Evolutionary conservation across 2,888 invertebrate genomes (phyloP).

Genomic region (Rambutsinella grinnellia): DNA sequence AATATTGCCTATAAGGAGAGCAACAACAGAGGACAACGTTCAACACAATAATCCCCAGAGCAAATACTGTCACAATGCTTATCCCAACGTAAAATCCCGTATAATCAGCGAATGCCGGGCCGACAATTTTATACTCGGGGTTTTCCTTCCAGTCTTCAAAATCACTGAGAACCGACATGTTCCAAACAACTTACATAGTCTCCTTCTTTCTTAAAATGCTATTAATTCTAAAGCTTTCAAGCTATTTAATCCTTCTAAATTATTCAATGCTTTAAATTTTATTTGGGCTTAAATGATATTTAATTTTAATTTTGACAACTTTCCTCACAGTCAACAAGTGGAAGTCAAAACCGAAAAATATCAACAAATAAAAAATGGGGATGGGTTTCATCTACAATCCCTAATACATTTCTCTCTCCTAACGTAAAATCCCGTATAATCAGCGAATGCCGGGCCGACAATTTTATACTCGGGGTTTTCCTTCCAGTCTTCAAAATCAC

Average conservation of each 20-base stretch:
- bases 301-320: too few relatives aligned
- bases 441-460: slow-evolving; percentile 70
- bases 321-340: too few relatives aligned
- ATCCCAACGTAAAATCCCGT: slow-evolving; percentile 88
- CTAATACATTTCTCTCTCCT: not conserved
- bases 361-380: not conserved
- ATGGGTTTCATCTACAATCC: not conserved
- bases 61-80: slow-evolving; percentile 81
- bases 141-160: slow-evolving; percentile 76
- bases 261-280: too few relatives aligned
- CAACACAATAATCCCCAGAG: slow-evolving; percentile 78
- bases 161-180: slow-evolving; percentile 77
- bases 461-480: slow-evolving; percentile 76
- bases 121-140: slow-evolving; percentile 74
- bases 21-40: slow-evolving; percentile 87
- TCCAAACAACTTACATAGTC: not conserved
- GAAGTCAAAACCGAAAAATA: not conserved
- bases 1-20: slow-evolving; percentile 83
- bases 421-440: slow-evolving; percentile 89
- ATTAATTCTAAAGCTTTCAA: too few relatives aligned
- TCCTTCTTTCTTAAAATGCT: too few relatives aligned
- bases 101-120: slow-evolving; percentile 74
- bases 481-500: slow-evolving; percentile 75
- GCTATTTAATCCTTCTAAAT: too few relatives aligned
- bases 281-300: too few relatives aligned